Conservation (phyloP, 2,113 vertebrate genomes). For the Anseranas semipalmata region DNA sequence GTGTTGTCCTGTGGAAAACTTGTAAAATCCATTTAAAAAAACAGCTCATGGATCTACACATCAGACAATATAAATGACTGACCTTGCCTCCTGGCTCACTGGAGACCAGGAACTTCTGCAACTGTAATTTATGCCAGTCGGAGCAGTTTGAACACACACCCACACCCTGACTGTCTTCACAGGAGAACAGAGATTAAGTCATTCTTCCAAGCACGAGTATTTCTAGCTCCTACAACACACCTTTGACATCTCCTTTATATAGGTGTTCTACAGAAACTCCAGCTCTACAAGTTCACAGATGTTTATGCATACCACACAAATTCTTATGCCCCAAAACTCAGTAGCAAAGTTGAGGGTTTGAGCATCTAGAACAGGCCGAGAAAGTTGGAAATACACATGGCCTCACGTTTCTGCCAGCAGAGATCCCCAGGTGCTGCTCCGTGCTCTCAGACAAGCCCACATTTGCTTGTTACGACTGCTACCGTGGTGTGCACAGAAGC, state of each 20-base stretch:
- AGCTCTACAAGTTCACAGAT: not conserved
- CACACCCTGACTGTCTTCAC: not conserved
- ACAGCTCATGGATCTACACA: not conserved
- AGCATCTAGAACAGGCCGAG: not conserved
- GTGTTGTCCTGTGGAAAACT: not conserved
- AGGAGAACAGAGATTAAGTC: not conserved
- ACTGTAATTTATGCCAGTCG: not conserved
- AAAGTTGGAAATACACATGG: not conserved
- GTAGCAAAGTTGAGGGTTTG: not conserved
- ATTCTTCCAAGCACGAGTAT: not conserved
- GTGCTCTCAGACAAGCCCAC: not conserved
- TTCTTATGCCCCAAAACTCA: not conserved
- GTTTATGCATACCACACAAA: not conserved
- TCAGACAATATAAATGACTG: too few species aligned
- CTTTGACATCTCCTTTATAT: not conserved
- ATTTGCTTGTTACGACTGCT: not conserved
- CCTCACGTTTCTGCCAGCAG: accelerated
- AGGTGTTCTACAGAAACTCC: not conserved
- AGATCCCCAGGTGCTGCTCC: not conserved
- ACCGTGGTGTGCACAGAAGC: not conserved
- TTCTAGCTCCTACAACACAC: not conserved
- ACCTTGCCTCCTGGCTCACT: too few species aligned
- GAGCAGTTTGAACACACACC: not conserved
- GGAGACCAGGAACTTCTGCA: not conserved
- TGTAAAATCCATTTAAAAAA: not conserved